These are phyloP conservation scores for Pipistrellus pygmaeus DNA, from an alignment of 2,797 vertebrate species.

Conservation along the genomic window DNA sequence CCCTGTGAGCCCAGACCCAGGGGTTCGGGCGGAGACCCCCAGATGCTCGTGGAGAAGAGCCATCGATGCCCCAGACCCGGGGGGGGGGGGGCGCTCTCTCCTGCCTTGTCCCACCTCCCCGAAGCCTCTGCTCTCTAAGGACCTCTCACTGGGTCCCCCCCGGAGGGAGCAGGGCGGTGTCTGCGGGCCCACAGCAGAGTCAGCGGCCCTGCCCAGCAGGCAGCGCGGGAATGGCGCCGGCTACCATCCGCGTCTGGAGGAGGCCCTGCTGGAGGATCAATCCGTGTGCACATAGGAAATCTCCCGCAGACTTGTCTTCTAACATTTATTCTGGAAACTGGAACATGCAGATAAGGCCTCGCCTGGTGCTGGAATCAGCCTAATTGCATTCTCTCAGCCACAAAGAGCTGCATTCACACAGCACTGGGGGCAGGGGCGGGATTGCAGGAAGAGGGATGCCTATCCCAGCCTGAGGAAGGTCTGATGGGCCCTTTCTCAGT, in stretches of 20 bases:
- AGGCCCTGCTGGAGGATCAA: constrained; percentile 62
- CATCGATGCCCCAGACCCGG: rapidly evolving
- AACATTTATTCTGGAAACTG: constrained; percentile 80
- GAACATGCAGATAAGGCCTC: constrained; percentile 74
- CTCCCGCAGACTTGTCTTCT: constrained; percentile 78
- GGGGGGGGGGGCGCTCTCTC: neutral
- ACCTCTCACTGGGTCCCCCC: neutral
- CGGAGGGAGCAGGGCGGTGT: neutral
- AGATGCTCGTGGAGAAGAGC: neutral
- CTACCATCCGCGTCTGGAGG: constrained; percentile 55
- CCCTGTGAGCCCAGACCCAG: neutral
- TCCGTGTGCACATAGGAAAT: constrained; percentile 31
- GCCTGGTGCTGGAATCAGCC: constrained; percentile 27
- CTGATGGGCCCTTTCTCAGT: neutral
- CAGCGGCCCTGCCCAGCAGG: constrained; percentile 1
- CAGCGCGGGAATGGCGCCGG: constrained; percentile 51
- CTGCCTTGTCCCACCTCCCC: neutral
- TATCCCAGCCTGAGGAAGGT: neutral
- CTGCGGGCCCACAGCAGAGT: neutral
- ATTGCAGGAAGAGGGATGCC: neutral
- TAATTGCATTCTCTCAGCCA: constrained; percentile 69
- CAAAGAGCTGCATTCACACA: constrained; percentile 8
- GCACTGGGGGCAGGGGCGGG: neutral
- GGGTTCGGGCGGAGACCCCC: neutral
- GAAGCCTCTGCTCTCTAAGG: neutral